phyloP scores from a whole-genome alignment of 2,888 invertebrate genomes.

The Girardia tigrina region DNA sequence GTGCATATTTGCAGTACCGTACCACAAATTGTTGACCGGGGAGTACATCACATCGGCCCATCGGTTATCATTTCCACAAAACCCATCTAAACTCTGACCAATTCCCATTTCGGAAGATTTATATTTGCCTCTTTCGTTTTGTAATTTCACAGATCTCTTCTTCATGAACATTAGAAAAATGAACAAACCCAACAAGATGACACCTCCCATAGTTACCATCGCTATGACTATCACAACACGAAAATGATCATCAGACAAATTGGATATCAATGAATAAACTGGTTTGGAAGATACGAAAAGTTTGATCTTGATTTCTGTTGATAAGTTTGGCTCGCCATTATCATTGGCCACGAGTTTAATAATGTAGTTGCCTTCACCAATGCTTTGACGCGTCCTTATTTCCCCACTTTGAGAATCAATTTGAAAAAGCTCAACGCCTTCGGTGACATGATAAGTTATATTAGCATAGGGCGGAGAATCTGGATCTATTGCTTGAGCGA shows the following conservation, averaged over 20 bases:
- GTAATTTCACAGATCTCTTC: neutral
- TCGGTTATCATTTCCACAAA: neutral
- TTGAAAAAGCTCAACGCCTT: slow-evolving; percentile 3
- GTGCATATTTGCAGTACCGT: neutral
- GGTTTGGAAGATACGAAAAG: neutral
- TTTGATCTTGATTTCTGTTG: slow-evolving; percentile 28
- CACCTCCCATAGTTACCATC: neutral
- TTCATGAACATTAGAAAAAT: neutral
- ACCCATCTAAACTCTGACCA: neutral
- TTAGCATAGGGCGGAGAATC: slow-evolving; percentile 25
- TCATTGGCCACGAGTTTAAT: slow-evolving; percentile 24
- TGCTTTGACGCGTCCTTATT: neutral
- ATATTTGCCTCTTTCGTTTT: neutral
- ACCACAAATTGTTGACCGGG: neutral
- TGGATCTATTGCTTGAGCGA: slow-evolving; percentile 16
- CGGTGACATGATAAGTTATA: slow-evolving; percentile 25
- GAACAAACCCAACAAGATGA: neutral
- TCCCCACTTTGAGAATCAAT: slow-evolving; percentile 25
- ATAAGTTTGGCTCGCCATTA: slow-evolving; percentile 28
- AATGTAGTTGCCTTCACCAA: slow-evolving; percentile 20
- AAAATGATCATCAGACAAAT: neutral
- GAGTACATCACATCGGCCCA: neutral
- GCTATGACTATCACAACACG: neutral
- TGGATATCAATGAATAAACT: neutral
- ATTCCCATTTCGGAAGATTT: neutral